phyloP scores from a whole-genome alignment of 2,797 vertebrate genomes.

The Garrulus glandarius region DNA sequence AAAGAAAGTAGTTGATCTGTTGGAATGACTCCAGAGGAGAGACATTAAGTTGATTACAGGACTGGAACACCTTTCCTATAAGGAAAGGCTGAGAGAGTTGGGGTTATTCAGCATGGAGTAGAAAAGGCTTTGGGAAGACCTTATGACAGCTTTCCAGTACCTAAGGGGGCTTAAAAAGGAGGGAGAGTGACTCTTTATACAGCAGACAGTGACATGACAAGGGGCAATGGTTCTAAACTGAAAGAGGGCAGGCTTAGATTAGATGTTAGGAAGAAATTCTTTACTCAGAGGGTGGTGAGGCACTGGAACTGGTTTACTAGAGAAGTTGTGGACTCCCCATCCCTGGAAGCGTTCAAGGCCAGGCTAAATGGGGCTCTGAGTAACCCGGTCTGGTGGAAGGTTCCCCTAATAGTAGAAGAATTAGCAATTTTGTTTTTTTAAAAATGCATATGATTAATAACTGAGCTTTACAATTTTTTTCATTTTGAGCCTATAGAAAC shows the following conservation, averaged over 20 bases:
- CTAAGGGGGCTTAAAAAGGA: background rate
- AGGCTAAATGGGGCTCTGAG: background rate
- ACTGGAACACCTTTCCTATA: background rate
- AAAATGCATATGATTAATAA: slow-evolving; percentile 47
- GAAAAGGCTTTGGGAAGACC: background rate
- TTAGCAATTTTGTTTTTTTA: slow-evolving; percentile 47
- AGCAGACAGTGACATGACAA: background rate
- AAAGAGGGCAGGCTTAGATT: background rate
- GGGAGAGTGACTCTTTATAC: background rate
- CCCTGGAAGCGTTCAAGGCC: background rate
- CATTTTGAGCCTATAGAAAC: background rate
- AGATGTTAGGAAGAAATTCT: background rate
- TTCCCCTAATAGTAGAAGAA: background rate
- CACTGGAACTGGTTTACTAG: background rate
- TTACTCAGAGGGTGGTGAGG: background rate
- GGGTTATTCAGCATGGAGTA: background rate
- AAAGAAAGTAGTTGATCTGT: background rate
- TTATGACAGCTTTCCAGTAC: background rate
- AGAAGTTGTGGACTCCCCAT: background rate
- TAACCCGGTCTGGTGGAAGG: background rate
- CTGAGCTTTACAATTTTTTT: background rate
- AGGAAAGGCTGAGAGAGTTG: background rate
- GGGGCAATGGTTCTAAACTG: background rate
- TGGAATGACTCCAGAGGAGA: background rate
- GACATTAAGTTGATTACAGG: background rate